A percentile compares a stretch with the other conserved stretches of the same genome.
Conservation (phyloP, 2,113 vertebrate species). For the Globicephala melas region DNA sequence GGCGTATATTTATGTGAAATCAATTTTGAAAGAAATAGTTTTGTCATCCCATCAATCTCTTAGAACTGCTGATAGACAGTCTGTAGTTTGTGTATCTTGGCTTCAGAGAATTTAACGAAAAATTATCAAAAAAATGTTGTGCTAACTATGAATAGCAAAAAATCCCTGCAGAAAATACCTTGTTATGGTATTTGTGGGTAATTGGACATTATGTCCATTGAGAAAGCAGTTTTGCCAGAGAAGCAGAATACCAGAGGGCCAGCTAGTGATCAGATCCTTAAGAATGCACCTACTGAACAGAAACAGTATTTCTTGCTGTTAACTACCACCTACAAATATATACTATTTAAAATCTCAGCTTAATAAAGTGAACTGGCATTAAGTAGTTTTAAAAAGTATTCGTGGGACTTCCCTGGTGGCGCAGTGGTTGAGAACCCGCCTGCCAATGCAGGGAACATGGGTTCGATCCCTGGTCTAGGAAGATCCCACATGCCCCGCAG, state of each 20-base stretch:
- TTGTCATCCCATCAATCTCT: neutral
- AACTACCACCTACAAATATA: neutral
- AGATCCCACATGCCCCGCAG: neutral
- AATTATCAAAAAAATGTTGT: neutral
- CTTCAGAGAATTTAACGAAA: constrained; percentile 24
- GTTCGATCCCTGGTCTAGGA: neutral
- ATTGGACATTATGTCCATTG: neutral
- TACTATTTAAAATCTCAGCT: neutral
- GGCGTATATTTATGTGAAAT: neutral
- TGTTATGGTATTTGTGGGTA: neutral
- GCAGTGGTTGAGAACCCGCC: neutral
- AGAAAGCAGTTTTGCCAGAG: neutral
- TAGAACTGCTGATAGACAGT: neutral
- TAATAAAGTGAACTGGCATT: neutral
- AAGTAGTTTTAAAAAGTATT: neutral
- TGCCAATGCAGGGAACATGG: neutral
- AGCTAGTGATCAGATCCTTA: neutral
- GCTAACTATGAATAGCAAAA: neutral
- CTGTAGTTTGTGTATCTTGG: neutral
- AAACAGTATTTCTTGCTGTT: neutral
- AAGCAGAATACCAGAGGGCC: neutral
- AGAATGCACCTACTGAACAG: neutral
- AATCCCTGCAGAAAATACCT: neutral
- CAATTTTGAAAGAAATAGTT: neutral
- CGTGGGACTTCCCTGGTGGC: neutral